Conservation (phyloP, 1,140 invertebrate species). For the Brevipalpus yothersi region DNA sequence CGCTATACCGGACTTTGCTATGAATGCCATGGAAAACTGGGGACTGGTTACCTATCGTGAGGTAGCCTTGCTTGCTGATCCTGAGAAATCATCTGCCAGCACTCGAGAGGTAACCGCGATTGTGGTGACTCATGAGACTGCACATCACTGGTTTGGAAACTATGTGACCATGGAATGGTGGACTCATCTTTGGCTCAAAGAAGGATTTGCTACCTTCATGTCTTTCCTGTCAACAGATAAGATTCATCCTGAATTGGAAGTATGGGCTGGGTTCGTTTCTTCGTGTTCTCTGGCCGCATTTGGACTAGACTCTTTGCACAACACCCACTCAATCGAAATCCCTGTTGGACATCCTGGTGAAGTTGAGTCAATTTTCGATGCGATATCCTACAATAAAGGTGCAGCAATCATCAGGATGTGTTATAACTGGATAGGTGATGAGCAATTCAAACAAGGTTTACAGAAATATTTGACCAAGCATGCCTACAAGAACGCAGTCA, state of each 20-base stretch:
- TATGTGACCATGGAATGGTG: slow-evolving; percentile 55
- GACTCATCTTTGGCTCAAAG: slow-evolving; percentile 74
- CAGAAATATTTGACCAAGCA: slow-evolving; percentile 68
- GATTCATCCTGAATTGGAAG: slow-evolving; percentile 51
- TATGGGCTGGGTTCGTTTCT: slow-evolving; percentile 19
- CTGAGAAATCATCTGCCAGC: slow-evolving; percentile 27
- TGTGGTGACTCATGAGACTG: slow-evolving; percentile 53
- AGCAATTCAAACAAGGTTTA: slow-evolving; percentile 72
- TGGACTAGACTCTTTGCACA: slow-evolving; percentile 43
- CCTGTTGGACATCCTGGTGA: slow-evolving; percentile 20
- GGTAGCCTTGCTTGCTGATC: slow-evolving; percentile 47
- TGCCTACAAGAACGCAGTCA: slow-evolving; percentile 71
- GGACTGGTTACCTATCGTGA: slow-evolving; percentile 56
- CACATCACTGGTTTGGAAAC: slow-evolving; percentile 49
- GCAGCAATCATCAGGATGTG: slow-evolving; percentile 21
- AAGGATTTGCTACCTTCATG: slow-evolving; percentile 61
- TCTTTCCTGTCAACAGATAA: slow-evolving; percentile 44
- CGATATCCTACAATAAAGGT: slow-evolving; percentile 26
- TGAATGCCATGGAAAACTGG: slow-evolving; percentile 75
- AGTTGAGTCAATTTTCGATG: slow-evolving; percentile 25
- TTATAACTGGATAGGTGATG: slow-evolving; percentile 10
- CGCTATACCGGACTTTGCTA: slow-evolving; percentile 58
- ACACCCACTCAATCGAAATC: slow-evolving; percentile 65
- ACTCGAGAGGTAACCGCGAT: slow-evolving; percentile 52
- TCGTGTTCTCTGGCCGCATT: not conserved